Conservation (phyloP, 1,140 invertebrate genomes). For the Lepidostoma basale region DNA sequence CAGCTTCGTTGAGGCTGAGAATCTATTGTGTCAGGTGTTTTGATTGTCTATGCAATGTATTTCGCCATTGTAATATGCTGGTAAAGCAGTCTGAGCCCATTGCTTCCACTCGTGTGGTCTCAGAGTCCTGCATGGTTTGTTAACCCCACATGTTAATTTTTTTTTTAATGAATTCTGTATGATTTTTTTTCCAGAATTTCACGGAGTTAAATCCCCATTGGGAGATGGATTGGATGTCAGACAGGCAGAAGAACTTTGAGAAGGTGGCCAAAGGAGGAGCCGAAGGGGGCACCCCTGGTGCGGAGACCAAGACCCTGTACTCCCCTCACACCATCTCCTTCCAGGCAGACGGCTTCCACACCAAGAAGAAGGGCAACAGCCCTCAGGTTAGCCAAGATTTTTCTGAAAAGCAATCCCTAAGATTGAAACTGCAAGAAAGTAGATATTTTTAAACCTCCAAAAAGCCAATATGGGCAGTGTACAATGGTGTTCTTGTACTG, state of each 20-base stretch:
- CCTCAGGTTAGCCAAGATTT: conserved; percentile 9
- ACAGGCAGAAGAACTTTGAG: conserved; percentile 75
- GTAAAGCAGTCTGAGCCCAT: conserved; percentile 25
- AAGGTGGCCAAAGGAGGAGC: conserved; percentile 49
- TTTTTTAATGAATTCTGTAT: conserved; percentile 17
- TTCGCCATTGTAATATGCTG: no score
- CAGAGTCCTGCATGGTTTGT: no score
- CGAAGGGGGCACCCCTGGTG: conserved; percentile 36
- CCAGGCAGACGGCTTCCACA: conserved; percentile 57
- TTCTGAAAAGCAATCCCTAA: no score
- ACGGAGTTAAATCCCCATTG: conserved; percentile 82
- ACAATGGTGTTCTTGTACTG: no score
- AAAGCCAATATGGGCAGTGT: no score
- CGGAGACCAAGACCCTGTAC: background rate
- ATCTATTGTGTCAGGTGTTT: no score
- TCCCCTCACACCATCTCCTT: conserved; percentile 52
- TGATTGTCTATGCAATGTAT: no score
- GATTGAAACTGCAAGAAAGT: no score
- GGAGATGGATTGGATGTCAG: conserved; percentile 83
- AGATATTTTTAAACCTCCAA: no score
- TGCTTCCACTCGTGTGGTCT: no score
- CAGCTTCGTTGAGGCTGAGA: no score
- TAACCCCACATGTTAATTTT: no score
- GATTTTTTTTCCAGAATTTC: conserved; percentile 69
- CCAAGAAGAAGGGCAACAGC: conserved; percentile 45